A percentile compares a stretch with the other conserved stretches of the same genome.
phyloP scores from a whole-genome alignment of 2,797 vertebrate species.

The Aldrovandia affinis region DNA sequence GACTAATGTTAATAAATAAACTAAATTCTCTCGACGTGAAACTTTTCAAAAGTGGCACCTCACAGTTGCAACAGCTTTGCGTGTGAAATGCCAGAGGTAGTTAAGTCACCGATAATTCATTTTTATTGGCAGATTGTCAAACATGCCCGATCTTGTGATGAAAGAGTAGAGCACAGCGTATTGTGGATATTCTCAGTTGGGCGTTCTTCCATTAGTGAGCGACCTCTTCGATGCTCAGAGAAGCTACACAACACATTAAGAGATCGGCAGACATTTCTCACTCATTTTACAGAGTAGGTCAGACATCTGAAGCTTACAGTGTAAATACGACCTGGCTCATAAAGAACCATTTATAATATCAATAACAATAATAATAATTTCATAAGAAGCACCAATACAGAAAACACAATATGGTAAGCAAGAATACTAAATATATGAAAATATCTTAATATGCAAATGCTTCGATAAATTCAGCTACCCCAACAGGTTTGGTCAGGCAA shows the following conservation, averaged over 20 bases:
- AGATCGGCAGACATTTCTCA: not conserved
- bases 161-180: not conserved
- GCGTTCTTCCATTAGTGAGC: not conserved
- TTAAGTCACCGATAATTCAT: not conserved
- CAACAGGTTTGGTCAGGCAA: constrained; percentile 28
- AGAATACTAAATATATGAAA: not conserved
- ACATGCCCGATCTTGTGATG: not conserved
- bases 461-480: constrained; percentile 37
- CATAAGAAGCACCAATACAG: constrained; percentile 31
- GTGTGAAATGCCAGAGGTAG: constrained; percentile 1
- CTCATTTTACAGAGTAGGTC: not conserved
- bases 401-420: constrained; percentile 38
- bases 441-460: not conserved
- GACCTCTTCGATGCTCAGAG: not conserved
- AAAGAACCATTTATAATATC: too few species aligned
- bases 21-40: not conserved
- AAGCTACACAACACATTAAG: not conserved
- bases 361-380: too few species aligned
- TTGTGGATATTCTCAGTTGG: not conserved
- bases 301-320: not conserved
- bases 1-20: not conserved
- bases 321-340: not conserved
- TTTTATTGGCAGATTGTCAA: not conserved
- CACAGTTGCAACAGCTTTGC: not conserved
- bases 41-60: not conserved